phyloP scores from a whole-genome alignment of 2,113 vertebrate species.

The Callionymus lyra region DNA sequence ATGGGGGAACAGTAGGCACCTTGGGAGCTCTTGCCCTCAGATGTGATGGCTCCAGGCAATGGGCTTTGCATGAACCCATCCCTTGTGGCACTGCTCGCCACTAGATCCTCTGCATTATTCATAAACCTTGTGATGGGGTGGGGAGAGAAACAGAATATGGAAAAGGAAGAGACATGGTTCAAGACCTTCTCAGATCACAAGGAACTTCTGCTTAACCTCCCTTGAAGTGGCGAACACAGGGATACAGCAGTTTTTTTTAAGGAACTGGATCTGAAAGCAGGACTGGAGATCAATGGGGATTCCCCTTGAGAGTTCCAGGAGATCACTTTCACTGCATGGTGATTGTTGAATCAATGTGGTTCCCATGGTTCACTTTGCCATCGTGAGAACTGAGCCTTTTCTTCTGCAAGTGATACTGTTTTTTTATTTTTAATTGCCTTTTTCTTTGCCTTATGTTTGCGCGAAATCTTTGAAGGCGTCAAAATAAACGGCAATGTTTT shows the following conservation, averaged over 20 bases:
- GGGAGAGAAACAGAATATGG: conserved; percentile 48
- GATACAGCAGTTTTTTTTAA: conserved; percentile 51
- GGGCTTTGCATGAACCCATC: conserved; percentile 60
- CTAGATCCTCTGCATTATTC: conserved; percentile 67
- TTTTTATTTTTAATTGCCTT: conserved; percentile 20
- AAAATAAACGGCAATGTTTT: conserved; percentile 1
- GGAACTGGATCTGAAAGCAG: conserved; percentile 57
- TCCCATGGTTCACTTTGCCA: conserved; percentile 61
- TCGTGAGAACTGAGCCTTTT: conserved; percentile 48
- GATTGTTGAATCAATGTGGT: conserved; percentile 63
- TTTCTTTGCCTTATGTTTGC: conserved; percentile 6
- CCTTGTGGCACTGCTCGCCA: conserved; percentile 58
- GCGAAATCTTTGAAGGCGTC: conserved; percentile 3
- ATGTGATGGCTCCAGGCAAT: conserved; percentile 68
- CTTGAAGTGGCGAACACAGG: conserved; percentile 62
- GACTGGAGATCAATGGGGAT: conserved; percentile 61
- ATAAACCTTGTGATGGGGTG: conserved; percentile 33
- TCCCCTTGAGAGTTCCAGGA: conserved; percentile 47
- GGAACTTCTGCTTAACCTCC: conserved; percentile 69
- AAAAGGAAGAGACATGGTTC: conserved; percentile 60
- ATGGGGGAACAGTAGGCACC: conserved; percentile 36
- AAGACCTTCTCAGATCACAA: conserved; percentile 69
- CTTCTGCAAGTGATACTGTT: conserved; percentile 25
- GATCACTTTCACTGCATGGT: conserved; percentile 50
- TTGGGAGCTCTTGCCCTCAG: conserved; percentile 59